phyloP scores from a whole-genome alignment of 2,113 vertebrate species.

The Anarrhichthys ocellatus region DNA sequence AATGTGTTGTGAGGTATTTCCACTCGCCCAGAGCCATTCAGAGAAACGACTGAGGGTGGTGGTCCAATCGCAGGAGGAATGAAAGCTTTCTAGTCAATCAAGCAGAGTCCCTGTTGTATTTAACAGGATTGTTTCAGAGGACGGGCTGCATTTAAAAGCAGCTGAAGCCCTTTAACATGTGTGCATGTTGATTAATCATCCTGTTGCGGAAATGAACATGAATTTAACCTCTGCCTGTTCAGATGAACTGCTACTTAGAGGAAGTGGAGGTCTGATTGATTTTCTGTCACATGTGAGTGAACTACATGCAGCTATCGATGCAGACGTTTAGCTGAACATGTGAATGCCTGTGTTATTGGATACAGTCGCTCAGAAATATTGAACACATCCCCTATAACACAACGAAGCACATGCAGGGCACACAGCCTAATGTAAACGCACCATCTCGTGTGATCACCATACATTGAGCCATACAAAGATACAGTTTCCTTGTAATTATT shows the following conservation, averaged over 20 bases:
- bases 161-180: constrained; percentile 34
- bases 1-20: constrained; percentile 44
- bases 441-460: neutral
- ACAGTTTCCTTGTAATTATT: neutral
- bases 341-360: constrained; percentile 66
- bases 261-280: constrained; percentile 81
- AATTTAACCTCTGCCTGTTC: constrained; percentile 80
- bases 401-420: constrained; percentile 14
- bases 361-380: constrained; percentile 66
- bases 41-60: constrained; percentile 33
- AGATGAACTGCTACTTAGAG: constrained; percentile 78
- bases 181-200: constrained; percentile 76
- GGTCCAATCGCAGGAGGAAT: constrained; percentile 58
- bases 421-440: neutral
- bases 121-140: constrained; percentile 59
- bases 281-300: constrained; percentile 81
- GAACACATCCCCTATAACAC: constrained; percentile 32
- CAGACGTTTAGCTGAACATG: constrained; percentile 74
- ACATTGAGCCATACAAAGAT: neutral
- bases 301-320: constrained; percentile 73
- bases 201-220: constrained; percentile 76
- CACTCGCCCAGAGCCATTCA: constrained; percentile 37
- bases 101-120: constrained; percentile 43
- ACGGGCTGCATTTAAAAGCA: constrained; percentile 49
- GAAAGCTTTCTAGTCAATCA: constrained; percentile 67